These are phyloP conservation scores for Rhagonycha lutea DNA, from an alignment of 2,888 invertebrate genomes.

Conservation along the genomic window DNA sequence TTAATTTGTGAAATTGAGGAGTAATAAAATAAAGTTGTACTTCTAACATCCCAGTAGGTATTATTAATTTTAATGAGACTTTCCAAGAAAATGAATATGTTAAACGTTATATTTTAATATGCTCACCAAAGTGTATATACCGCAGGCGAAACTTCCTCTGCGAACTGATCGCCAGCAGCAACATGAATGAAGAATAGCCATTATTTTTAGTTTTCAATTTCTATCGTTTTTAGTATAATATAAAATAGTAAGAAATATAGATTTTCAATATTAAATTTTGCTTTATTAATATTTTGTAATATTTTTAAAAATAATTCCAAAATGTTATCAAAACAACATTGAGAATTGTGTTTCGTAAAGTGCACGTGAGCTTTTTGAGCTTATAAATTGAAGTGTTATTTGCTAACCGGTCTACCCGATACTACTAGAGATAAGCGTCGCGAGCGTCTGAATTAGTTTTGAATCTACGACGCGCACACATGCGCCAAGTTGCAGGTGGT, in stretches of 20 bases:
- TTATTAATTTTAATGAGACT: background rate
- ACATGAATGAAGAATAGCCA: constrained; percentile 77
- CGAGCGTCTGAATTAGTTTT: constrained; percentile 23
- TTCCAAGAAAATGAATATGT: background rate
- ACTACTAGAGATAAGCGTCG: constrained; percentile 24
- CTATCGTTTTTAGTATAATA: background rate
- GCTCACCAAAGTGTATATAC: constrained; percentile 72
- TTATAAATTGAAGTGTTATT: background rate
- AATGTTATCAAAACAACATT: background rate
- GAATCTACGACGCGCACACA: constrained; percentile 12
- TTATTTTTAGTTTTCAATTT: constrained; percentile 42
- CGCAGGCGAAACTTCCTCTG: constrained; percentile 74
- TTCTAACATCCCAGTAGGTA: too few species aligned
- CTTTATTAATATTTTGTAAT: background rate
- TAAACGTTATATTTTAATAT: constrained; percentile 1
- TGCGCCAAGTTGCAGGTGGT: constrained; percentile 39
- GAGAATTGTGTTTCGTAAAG: background rate
- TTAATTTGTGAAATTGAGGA: background rate
- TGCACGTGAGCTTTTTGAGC: background rate
- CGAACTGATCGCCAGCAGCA: constrained; percentile 79
- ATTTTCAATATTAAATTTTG: background rate
- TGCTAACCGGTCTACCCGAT: background rate
- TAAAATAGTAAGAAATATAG: constrained; percentile 20
- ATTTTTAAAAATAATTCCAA: background rate
- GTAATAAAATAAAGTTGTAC: background rate